Percentiles rank a stretch among this genome's conserved stretches.
Conservation (phyloP, 53 echinoderm and acorn worm species). For the Echinometra lucunter region DNA sequence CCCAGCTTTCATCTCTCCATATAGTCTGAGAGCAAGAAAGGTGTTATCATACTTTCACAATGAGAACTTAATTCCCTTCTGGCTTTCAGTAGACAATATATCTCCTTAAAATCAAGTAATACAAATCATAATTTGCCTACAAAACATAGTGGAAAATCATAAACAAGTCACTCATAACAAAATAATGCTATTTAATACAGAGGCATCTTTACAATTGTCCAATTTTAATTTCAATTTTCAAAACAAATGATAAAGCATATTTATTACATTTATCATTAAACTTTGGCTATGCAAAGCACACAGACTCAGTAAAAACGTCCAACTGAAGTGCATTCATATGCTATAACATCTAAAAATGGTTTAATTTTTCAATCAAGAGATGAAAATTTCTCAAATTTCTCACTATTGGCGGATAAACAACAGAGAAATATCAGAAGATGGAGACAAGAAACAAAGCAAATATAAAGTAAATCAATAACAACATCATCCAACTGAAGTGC, state of each 20-base stretch:
- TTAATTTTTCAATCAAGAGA: background rate
- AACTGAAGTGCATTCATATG: background rate
- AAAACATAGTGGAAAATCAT: background rate
- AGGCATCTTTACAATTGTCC: background rate
- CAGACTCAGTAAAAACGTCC: background rate
- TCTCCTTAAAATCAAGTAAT: no score
- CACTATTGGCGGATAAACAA: no score
- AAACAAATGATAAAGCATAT: background rate
- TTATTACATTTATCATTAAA: no score
- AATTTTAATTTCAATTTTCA: background rate
- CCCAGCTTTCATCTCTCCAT: background rate
- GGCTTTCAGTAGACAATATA: no score
- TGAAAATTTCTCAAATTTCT: background rate
- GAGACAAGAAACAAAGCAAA: background rate
- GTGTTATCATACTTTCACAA: no score
- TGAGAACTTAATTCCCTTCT: no score
- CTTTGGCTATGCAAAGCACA: no score
- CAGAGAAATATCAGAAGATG: background rate
- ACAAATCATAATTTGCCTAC: no score
- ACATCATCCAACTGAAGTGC: background rate
- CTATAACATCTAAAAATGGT: background rate
- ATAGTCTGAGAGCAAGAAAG: background rate
- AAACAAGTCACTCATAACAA: background rate
- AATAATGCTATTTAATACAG: background rate
- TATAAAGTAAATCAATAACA: background rate